Evolutionary conservation across 2,888 invertebrate genomes (phyloP), one percentile per base, ranked within the genome.

Genomic region (Archaeoteleia sp.): DNA sequence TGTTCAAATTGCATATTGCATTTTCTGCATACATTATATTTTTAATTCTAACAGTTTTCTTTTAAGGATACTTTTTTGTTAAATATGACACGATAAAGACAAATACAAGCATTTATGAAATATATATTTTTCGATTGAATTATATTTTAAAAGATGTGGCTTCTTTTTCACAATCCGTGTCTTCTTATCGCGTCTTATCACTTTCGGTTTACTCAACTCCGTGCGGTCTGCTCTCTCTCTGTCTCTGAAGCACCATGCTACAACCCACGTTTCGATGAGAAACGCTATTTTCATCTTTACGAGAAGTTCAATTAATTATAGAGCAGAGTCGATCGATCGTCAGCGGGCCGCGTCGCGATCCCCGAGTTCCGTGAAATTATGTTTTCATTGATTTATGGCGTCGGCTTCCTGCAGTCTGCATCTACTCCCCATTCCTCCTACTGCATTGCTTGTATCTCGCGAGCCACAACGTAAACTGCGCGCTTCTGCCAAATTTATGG

Each of bases 341-440:
- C 57, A 63, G 61, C 67, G 58, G 57, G 51, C 61, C 67, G 63
- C 72, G 69, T 73, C 53, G 70, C 70, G 67, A 67, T 74, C 70
- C 73, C 65, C 62, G 71, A 70, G 63, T 70, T 53, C 73, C 73
- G 72, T 74, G 72, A 75, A 75, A 74, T 75, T 75, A 75, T 74
- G 67, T 71, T 75, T 72, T 34, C 72, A 67, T 51, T 74, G 75
- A 75, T 75, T 75, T 74, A 75, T 67, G 71, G 53, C 55, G 30
- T 14, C 45, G 45, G 42, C 49, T 57, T 66, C 40, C 48, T 45
- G 39, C 49, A 57, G 43, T 42, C 37, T 45, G 57, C 25, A 43
- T 20, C 20, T 14, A 46, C 37, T 29, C 8, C 40, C 20, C 9
- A 37, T 10, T 37, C 6, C 23, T 15, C 13, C 15, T 34, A 13